Percentiles rank a stretch among this genome's conserved stretches.
Conservation (phyloP, 2,797 vertebrate species). For the Helicolenus hilgendorfi region DNA sequence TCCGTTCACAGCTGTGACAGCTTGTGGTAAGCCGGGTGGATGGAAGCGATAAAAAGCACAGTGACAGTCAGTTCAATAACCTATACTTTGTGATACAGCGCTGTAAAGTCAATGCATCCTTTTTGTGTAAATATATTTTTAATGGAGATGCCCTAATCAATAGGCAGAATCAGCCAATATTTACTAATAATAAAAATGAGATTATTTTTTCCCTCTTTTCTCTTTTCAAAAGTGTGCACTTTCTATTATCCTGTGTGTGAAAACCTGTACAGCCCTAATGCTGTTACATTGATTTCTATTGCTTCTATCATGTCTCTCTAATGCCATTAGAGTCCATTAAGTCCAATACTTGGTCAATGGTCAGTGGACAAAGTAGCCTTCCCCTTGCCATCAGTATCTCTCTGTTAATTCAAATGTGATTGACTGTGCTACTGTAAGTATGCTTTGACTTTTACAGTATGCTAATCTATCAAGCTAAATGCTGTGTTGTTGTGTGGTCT, state of each 20-base stretch:
- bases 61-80: neutral
- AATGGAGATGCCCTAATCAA: neutral
- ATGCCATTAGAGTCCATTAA: slow-evolving; percentile 49
- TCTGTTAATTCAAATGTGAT: slow-evolving; percentile 23
- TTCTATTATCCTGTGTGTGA: slow-evolving; percentile 10
- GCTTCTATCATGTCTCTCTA: slow-evolving; percentile 17
- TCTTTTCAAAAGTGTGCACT: neutral
- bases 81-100: neutral
- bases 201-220: neutral
- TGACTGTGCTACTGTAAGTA: slow-evolving; percentile 5
- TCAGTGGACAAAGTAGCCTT: neutral
- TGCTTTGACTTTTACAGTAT: neutral
- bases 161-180: neutral
- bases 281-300: slow-evolving; percentile 28
- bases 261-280: slow-evolving; percentile 3
- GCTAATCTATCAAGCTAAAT: neutral
- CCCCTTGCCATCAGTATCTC: slow-evolving; percentile 1
- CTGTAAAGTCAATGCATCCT: neutral
- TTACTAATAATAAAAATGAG: neutral
- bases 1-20: slow-evolving; percentile 69
- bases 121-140: neutral
- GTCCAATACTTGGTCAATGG: neutral
- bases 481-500: neutral
- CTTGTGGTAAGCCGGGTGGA: neutral
- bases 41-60: neutral